Base-by-base conservation (phyloP, 2,113 vertebrate genomes). In the Bucco capensis region DNA sequence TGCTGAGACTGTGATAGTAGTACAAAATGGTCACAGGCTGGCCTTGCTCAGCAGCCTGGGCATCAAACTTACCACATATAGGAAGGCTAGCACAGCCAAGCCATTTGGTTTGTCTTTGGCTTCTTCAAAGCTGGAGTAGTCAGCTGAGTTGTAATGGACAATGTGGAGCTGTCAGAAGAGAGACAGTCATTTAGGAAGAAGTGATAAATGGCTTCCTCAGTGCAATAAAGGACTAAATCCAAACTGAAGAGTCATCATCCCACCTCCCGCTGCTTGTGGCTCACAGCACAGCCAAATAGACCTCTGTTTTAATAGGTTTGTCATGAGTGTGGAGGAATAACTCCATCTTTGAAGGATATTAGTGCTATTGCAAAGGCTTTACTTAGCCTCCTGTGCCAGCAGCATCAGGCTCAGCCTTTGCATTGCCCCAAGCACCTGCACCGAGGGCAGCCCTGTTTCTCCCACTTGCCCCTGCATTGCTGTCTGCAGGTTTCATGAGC, bases 101-200 rank as follows among this genome's bases (percentile, higher is more conserved):
- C 99, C 99, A 0, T 99, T 97, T 0, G 97, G 88, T 37, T 98
- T 98, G 56, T 97, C 94, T 83, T 93, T 97, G 80, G 99, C 99
- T 24, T 97, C 94, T 0, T 97, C 93, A 21, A 98, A 98, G 96
- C 96, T 99, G 0, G 62, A 53, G 88, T 99, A 99, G 80, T 97
- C 98, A 2, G 94, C 98, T 19, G 98, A 98, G 79, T 99, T 99
- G 96, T 98, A 99, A 96, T 99, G 98, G 85, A 99, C 98, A 2
- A 99, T 81, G 54, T 99, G 99, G 56, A 99, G 97, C 99, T 99
- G 97, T 18, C 81, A 50, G 93, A 81, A 88, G 49, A 94, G 90
- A 82, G 66, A 71, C 3, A 13, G 10, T n/a, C 6, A 21, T 21
- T 23, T 2, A 33, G 33, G n/a, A 44, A 30, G 22, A 5, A 35